phyloP scores from a whole-genome alignment of 53 echinoderm and acorn worm species.

The Henricia sp. region DNA sequence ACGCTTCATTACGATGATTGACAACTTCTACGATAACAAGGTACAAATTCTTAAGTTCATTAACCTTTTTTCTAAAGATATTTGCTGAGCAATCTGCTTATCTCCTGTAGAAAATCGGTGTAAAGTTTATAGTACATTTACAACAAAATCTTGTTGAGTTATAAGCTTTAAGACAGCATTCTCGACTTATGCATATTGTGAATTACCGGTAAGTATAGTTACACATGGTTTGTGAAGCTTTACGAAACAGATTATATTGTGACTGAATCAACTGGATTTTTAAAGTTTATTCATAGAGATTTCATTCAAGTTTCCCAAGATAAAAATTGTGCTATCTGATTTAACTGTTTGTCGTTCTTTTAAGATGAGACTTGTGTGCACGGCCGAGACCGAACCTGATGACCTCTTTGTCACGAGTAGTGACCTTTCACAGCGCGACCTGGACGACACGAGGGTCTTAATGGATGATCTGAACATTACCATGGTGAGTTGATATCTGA shows the following conservation, averaged over 20 bases:
- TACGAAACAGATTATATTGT: no score
- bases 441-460: conserved; percentile 79
- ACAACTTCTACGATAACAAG: conserved; percentile 97
- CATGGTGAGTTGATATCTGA: conserved; percentile 40
- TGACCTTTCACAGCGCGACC: conserved; percentile 67
- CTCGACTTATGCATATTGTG: no score
- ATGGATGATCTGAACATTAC: conserved; percentile 88
- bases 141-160: no score
- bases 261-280: no score
- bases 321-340: neutral
- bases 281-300: no score
- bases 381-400: conserved; percentile 74
- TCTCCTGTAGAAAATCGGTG: neutral
- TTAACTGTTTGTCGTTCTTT: no score
- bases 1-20: conserved; percentile 93
- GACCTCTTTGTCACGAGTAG: conserved; percentile 75
- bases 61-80: neutral
- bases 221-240: no score
- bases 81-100: neutral
- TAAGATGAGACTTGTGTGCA: conserved; percentile 85
- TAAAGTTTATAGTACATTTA: no score
- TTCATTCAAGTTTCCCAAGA: neutral
- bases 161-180: no score
- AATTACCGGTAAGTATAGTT: no score
- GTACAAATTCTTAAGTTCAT: conserved; percentile 37